These are phyloP conservation scores for Philopotamus ludificatus DNA, from an alignment of 1,140 invertebrate species.

Conservation along the genomic window DNA sequence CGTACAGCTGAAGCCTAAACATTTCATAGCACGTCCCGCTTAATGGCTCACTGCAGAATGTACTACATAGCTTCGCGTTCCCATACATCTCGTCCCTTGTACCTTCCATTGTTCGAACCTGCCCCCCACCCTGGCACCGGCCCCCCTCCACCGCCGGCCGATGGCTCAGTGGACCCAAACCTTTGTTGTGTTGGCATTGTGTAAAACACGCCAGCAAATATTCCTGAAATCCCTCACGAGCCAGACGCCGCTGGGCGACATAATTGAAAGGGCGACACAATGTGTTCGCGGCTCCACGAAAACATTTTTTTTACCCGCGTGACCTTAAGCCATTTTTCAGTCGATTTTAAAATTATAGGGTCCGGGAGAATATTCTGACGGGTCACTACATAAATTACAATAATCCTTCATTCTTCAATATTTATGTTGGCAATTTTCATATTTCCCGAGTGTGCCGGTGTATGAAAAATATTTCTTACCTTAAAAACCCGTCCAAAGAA, in stretches of 20 bases:
- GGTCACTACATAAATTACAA: too few relatives aligned
- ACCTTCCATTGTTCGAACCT: slow-evolving; percentile 18
- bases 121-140: neutral
- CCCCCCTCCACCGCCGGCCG: neutral
- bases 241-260: neutral
- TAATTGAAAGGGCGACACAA: slow-evolving; percentile 5
- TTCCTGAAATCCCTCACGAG: neutral
- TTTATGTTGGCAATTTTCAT: too few relatives aligned
- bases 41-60: slow-evolving; percentile 18
- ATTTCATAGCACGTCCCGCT: slow-evolving; percentile 17
- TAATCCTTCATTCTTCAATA: too few relatives aligned
- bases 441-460: too few relatives aligned
- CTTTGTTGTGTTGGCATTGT: slow-evolving; percentile 8
- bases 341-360: too few relatives aligned
- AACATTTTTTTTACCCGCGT: neutral
- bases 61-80: neutral
- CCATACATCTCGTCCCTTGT: slow-evolving; percentile 5
- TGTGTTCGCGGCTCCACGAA: neutral
- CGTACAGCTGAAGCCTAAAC: slow-evolving; percentile 7
- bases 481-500: too few relatives aligned
- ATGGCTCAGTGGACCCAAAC: neutral
- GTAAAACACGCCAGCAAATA: slow-evolving; percentile 14
- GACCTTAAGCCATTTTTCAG: too few relatives aligned
- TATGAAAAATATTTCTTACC: too few relatives aligned
- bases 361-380: too few relatives aligned